These are phyloP conservation scores for Naso thynnoides DNA, from an alignment of 2,797 vertebrate species.

Conservation along the genomic window DNA sequence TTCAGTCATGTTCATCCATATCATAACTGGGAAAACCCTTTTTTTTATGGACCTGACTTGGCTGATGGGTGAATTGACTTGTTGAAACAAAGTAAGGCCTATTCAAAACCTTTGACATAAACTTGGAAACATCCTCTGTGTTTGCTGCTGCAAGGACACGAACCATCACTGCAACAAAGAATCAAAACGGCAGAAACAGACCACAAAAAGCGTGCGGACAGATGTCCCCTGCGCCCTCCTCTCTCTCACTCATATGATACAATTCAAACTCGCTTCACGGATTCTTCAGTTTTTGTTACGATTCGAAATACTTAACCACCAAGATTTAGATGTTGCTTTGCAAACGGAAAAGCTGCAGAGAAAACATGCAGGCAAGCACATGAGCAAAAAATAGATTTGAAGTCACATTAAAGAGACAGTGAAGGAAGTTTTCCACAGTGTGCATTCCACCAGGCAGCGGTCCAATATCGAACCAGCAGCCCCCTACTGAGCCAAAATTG, in stretches of 20 bases:
- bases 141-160: not conserved
- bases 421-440: conserved; percentile 32
- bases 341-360: conserved; percentile 13
- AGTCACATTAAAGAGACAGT: conserved; percentile 37
- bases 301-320: not conserved
- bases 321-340: conserved; percentile 22
- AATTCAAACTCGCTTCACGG: no score
- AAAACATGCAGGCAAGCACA: not conserved
- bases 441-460: conserved; percentile 16
- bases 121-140: not conserved
- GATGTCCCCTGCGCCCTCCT: not conserved
- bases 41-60: not conserved
- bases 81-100: conserved; percentile 22
- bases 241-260: not conserved
- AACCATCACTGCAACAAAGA: not conserved
- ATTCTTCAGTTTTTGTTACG: not conserved
- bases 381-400: conserved; percentile 41
- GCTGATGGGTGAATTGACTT: not conserved
- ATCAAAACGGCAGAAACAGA: not conserved
- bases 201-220: not conserved
- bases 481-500: not conserved
- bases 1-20: not conserved
- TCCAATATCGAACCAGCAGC: conserved; percentile 18
- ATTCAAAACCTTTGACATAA: conserved; percentile 13
- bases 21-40: not conserved